Conservation (phyloP, 2,113 vertebrate genomes). For the Misgurnus anguillicaudatus region DNA sequence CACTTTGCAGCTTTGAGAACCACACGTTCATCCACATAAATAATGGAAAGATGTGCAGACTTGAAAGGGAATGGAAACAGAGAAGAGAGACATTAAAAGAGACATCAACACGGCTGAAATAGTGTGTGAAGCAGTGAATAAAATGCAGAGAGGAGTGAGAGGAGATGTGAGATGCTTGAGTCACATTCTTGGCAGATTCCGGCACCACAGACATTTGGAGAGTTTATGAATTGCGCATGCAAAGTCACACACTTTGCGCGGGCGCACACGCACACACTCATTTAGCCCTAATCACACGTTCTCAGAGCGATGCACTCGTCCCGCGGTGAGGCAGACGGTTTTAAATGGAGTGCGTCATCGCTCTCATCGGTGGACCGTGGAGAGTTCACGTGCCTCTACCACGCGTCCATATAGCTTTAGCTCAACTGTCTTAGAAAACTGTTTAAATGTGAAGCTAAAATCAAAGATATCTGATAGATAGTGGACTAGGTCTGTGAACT, state of each 20-base stretch:
- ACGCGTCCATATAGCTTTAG: background rate
- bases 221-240: slow-evolving; percentile 58
- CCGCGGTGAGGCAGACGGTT: slow-evolving; percentile 48
- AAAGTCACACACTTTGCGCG: slow-evolving; percentile 33
- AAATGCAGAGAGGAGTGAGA: slow-evolving; percentile 47
- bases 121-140: slow-evolving; percentile 33
- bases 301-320: slow-evolving; percentile 24
- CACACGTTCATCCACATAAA: background rate
- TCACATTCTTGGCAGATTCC: slow-evolving; percentile 69
- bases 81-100: slow-evolving; percentile 55
- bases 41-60: background rate
- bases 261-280: slow-evolving; percentile 42
- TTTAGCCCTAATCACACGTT: slow-evolving; percentile 39
- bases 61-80: slow-evolving; percentile 43
- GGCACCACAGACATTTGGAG: slow-evolving; percentile 69
- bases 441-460: background rate
- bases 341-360: slow-evolving; percentile 53
- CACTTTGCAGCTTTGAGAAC: background rate
- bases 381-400: slow-evolving; percentile 47
- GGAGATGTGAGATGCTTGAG: slow-evolving; percentile 71
- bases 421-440: background rate
- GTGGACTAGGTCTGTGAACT: too few relatives aligned
- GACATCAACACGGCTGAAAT: slow-evolving; percentile 40
- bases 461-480: background rate
- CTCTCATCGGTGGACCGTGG: slow-evolving; percentile 40